Base-by-base conservation (phyloP, 2,888 invertebrate species). In the Apodemia hepburni region DNA sequence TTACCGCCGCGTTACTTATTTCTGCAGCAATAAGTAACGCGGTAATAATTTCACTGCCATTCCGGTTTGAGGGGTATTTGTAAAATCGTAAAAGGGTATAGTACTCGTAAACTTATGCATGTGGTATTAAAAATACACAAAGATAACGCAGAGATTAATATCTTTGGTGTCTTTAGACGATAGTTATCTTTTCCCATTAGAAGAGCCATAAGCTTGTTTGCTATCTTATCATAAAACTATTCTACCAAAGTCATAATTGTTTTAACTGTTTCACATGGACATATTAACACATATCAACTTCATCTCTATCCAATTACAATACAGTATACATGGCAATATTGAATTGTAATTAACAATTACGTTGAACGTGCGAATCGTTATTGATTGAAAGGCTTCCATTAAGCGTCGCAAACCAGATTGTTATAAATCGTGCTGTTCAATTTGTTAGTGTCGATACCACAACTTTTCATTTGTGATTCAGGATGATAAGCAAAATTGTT, bases 361-460 rank as follows among this genome's bases (percentile, higher is more conserved):
- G 57, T 59, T 49, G 49, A 59, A 54, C 67, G 61, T 51, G 61
- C 63, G 47, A 64, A 63, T 60, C 58, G 61, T 61, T 64, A 67
- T 64, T 67, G 66, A 66, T 63, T 66, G 60, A 62, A 62, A 64
- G 64, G 57, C 61, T 58, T 64, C 60, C 59, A 62, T 63, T 60
- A 60, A 65, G 59, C 42, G 27, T 27, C 15, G 54, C 22, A 54
- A 54, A 22, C 62, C 62, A 18, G 42, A 61, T 59, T 67, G 65
- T 64, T 62, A 42, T 51, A 65, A 64, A 62, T 64, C 22, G 54
- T 22, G 15, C 22, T 27, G 54, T 54, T 22, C 54, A 22, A 54
- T 54, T 54, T 54, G 54, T 54, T 12, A 27, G 22, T 54, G 54
- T 22, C 22, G 22, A 27, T 18, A 17, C 17, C 49, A 49, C 18